Evolutionary conservation across 2,113 vertebrate species (phyloP), one percentile per base, ranked within the genome.

Genomic region (Centropristis striata): DNA sequence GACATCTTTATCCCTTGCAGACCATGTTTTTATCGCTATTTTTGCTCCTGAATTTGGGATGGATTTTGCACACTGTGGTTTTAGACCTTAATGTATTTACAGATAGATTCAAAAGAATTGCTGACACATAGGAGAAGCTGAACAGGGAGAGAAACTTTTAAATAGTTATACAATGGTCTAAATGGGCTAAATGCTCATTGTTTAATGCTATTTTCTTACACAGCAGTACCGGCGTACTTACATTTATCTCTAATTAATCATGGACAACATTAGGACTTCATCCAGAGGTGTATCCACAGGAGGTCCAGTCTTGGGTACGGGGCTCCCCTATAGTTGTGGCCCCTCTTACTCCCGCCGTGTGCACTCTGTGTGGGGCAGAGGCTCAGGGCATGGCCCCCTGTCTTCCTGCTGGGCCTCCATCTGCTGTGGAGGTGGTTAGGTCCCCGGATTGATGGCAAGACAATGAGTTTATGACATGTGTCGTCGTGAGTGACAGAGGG

Each of bases 381-480:
- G 83, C 90, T 85, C 81, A 74, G 90, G 88, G 84, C 90, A 85
- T 57, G 84, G 81, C 89, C 90, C 87, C 86, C 80, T 85, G 87
- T 91, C 81, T 67, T 83, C 94, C 92, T 92, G 90, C 92, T 93
- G 92, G 83, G 92, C 54, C 70, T 87, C 94, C 94, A 92, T 94
- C 92, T 94, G 94, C 87, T 83, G 37, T 49, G 36, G 86, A 92
- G 86, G 90, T 92, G 88, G 88, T 94, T 94, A 92, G 85, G 90
- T 87, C 89, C 84, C 78, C 23, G 50, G 92, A 94, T 93, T 92
- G 89, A 94, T 94, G 84, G 88, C 78, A 21, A 77, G 77, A 89
- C 92, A 91, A 88, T 92, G 85, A 83, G 75, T 88, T 90, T 86
- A 81, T 90, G 93, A 92, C 91, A 88, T 61, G 87, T 77, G 90